phyloP scores from a whole-genome alignment of 2,797 vertebrate genomes.

The Alauda arvensis region DNA sequence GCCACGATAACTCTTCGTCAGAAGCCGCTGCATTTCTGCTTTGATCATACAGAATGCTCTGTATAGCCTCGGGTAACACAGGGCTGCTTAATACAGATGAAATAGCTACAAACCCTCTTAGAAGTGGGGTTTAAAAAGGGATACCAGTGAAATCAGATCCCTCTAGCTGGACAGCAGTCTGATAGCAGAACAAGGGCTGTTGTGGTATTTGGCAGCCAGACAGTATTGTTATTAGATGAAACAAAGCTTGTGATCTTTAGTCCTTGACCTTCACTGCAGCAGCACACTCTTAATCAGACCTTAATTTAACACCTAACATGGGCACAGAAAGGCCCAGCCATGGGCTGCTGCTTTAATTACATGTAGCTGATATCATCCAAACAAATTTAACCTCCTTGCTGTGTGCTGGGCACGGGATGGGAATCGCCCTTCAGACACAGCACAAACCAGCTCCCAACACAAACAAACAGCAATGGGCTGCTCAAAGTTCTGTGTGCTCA shows the following conservation, averaged over 20 bases:
- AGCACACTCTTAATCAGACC: constrained; percentile 63
- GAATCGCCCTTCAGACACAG: constrained; percentile 5
- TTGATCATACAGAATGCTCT: constrained; percentile 40
- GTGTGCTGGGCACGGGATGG: background rate
- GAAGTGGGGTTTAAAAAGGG: constrained; percentile 66
- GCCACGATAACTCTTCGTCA: constrained; percentile 24
- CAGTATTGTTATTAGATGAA: constrained; percentile 70
- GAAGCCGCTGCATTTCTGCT: constrained; percentile 57
- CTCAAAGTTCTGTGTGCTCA: background rate
- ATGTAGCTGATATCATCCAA: constrained; percentile 65
- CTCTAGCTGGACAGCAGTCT: constrained; percentile 58
- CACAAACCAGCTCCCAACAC: background rate
- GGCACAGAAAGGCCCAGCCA: constrained; percentile 62
- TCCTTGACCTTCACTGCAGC: constrained; percentile 70
- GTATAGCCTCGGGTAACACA: constrained; percentile 37
- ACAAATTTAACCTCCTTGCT: constrained; percentile 61
- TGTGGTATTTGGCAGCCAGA: constrained; percentile 65
- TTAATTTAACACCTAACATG: constrained; percentile 73
- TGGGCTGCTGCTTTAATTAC: constrained; percentile 67
- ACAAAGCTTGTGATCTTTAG: constrained; percentile 67
- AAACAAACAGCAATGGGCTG: background rate
- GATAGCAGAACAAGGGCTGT: constrained; percentile 65
- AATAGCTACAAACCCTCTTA: constrained; percentile 57
- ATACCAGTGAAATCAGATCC: constrained; percentile 66
- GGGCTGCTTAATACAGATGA: constrained; percentile 43